phyloP scores from a whole-genome alignment of 2,797 vertebrate genomes.

The Leuciscus waleckii region DNA sequence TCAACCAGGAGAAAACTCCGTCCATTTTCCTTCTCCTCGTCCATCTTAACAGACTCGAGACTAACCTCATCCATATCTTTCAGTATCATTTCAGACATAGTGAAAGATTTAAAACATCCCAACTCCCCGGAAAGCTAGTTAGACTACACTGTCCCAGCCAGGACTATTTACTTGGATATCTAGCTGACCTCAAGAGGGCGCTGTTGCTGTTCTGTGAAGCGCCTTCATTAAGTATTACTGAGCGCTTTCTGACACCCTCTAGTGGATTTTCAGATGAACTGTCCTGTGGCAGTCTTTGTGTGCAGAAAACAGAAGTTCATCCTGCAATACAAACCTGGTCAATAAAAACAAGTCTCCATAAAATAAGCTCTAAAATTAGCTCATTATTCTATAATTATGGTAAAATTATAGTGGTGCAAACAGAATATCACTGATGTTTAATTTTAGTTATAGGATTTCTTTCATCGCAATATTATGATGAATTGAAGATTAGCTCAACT shows the following conservation, averaged over 20 bases:
- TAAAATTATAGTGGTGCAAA: not conserved
- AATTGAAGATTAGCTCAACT: not conserved
- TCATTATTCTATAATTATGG: not conserved
- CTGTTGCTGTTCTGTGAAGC: slow-evolving; percentile 24
- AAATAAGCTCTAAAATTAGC: not conserved
- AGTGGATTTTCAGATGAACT: not conserved
- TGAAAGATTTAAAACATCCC: slow-evolving; percentile 20
- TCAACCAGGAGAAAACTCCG: slow-evolving; percentile 81
- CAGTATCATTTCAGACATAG: slow-evolving; percentile 77
- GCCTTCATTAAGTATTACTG: not conserved
- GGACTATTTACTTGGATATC: not conserved
- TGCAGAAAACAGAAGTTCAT: not conserved
- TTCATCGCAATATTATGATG: not conserved
- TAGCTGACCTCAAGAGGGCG: not conserved
- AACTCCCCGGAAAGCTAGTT: slow-evolving; percentile 22
- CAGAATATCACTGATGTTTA: no score
- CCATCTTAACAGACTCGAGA: slow-evolving; percentile 57
- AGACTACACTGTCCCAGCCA: slow-evolving; percentile 40
- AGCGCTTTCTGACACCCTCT: not conserved
- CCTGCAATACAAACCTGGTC: not conserved
- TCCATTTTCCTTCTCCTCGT: slow-evolving; percentile 49
- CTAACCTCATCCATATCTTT: slow-evolving; percentile 74
- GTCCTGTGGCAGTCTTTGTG: not conserved
- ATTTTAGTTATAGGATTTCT: not conserved
- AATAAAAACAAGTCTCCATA: not conserved